Evolutionary conservation across 2,113 vertebrate genomes (phyloP).

Genomic region (Ranitomeya imitator): DNA sequence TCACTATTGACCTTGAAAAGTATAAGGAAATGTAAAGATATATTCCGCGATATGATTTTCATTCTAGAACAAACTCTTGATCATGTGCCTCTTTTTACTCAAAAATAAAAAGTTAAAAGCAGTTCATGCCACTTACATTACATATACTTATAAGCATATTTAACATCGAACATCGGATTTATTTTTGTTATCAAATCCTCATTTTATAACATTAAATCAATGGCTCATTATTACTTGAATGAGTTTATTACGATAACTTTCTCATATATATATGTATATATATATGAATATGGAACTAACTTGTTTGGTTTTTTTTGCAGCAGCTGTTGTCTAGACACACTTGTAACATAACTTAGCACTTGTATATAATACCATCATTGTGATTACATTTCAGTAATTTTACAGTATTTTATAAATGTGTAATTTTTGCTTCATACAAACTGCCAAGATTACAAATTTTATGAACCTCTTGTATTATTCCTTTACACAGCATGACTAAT

Average conservation of each 20-base stretch:
- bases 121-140: not conserved
- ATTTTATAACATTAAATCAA: not conserved
- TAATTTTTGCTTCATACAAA: not conserved
- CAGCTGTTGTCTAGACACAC: conserved; percentile 34
- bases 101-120: not conserved
- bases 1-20: not conserved
- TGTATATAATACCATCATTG: conserved; percentile 31
- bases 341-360: conserved; percentile 23
- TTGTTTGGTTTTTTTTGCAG: not conserved
- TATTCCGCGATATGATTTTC: too few relatives aligned
- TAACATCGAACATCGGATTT: too few relatives aligned
- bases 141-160: too few relatives aligned
- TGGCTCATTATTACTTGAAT: not conserved
- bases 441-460: not conserved
- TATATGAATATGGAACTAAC: not conserved
- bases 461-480: not conserved
- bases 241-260: not conserved
- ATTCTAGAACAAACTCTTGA: too few relatives aligned
- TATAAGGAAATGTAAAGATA: not conserved
- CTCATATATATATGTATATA: not conserved
- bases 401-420: not conserved
- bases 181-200: not conserved
- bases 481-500: not conserved
- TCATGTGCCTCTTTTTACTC: too few relatives aligned
- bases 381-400: conserved; percentile 1